A percentile compares a stretch with the other conserved stretches of the same genome.
These are phyloP conservation scores for Xestobium rufovillosum DNA, from an alignment of 2,888 invertebrate species.

Conservation along the genomic window DNA sequence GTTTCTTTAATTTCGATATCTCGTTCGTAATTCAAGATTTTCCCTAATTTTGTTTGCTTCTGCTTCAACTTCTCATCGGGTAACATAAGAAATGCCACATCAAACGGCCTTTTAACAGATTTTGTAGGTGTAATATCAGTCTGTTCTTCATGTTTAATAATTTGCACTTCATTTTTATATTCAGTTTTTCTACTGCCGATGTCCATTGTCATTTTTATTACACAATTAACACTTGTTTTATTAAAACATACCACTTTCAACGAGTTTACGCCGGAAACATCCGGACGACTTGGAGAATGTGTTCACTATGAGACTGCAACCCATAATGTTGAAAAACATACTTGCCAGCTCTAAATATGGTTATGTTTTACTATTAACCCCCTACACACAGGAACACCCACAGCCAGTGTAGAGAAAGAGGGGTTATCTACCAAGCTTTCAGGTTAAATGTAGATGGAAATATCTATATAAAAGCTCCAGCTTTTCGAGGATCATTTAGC, in stretches of 20 bases:
- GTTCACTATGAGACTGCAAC: conserved; percentile 32
- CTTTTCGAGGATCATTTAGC: conserved; percentile 24
- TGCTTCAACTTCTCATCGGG: conserved; percentile 74
- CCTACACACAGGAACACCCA: conserved; percentile 14
- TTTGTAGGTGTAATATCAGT: conserved; percentile 37
- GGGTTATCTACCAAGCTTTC: conserved; percentile 21
- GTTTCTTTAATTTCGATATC: conserved; percentile 23
- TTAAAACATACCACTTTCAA: conserved; percentile 15
- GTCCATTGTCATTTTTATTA: conserved; percentile 62
- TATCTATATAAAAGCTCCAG: conserved; percentile 19
- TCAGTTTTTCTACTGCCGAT: conserved; percentile 40
- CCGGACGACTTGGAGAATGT: conserved; percentile 27
- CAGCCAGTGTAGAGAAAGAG: conserved; percentile 14
- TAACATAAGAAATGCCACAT: conserved; percentile 84
- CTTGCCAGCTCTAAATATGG: conserved; percentile 42
- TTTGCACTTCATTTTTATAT: conserved; percentile 45
- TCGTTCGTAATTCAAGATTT: conserved; percentile 41
- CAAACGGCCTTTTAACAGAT: conserved; percentile 71
- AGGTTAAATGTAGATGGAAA: conserved; percentile 11
- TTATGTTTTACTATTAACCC: conserved; percentile 40
- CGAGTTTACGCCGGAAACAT: conserved; percentile 16
- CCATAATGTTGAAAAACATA: conserved; percentile 43
- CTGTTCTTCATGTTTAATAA: conserved; percentile 30
- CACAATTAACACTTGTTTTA: conserved; percentile 36
- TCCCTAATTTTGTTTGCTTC: conserved; percentile 50